These are phyloP conservation scores for Mandrillus leucophaeus DNA, from an alignment of 2,113 vertebrate genomes.

Conservation along the genomic window DNA sequence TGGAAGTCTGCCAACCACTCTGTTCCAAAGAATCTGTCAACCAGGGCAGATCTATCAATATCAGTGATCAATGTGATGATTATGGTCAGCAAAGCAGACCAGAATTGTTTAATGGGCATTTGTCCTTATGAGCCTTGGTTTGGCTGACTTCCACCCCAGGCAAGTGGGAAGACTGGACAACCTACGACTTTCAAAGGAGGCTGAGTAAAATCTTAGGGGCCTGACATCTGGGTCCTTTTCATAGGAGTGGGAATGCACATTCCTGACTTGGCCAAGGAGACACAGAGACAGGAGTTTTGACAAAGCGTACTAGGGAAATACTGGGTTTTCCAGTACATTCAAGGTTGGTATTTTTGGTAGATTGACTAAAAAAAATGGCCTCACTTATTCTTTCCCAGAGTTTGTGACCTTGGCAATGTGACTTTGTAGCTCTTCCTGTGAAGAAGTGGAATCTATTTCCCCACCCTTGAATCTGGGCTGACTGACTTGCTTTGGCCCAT, in stretches of 20 bases:
- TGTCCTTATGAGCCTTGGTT: background rate
- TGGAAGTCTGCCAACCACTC: background rate
- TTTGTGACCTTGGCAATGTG: background rate
- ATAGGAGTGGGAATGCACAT: background rate
- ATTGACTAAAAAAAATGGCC: background rate
- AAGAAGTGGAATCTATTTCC: background rate
- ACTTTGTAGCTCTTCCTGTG: background rate
- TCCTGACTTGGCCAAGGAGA: background rate
- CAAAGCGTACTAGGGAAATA: background rate
- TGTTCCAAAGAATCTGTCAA: conserved; percentile 28
- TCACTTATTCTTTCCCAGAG: background rate
- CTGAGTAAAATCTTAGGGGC: background rate
- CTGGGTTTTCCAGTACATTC: background rate
- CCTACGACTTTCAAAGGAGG: background rate
- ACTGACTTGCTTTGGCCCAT: background rate
- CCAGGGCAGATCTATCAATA: conserved; percentile 38
- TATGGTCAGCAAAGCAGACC: conserved; percentile 33
- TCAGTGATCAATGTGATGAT: conserved; percentile 42
- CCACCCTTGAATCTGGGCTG: background rate
- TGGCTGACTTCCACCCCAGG: conserved; percentile 40
- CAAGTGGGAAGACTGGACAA: background rate
- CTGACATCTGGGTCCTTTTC: background rate
- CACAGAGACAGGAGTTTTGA: background rate
- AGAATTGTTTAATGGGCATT: background rate
- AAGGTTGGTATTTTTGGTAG: background rate